Percentiles rank a stretch among this genome's conserved stretches.
phyloP scores from a whole-genome alignment of 2,113 vertebrate species.

The Puma concolor region DNA sequence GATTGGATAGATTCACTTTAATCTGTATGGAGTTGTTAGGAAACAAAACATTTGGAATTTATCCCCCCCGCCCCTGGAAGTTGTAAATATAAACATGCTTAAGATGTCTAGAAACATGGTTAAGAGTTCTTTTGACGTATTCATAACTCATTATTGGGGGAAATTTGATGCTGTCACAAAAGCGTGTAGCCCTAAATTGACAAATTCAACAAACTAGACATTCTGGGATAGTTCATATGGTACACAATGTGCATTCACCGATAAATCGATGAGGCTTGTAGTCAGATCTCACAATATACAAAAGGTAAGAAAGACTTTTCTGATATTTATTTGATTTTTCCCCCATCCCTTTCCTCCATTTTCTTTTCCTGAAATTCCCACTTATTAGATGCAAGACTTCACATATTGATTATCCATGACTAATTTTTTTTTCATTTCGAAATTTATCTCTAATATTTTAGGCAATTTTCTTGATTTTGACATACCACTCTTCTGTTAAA shows the following conservation, averaged over 20 bases:
- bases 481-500: not conserved
- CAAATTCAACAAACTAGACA: not conserved
- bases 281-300: not conserved
- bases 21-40: not conserved
- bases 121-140: not conserved
- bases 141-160: not conserved
- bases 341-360: not conserved
- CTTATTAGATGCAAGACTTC: not conserved
- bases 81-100: not conserved
- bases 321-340: not conserved
- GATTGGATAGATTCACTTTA: not conserved
- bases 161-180: not conserved
- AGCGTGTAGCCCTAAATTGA: not conserved
- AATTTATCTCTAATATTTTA: not conserved
- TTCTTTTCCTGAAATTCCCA: not conserved
- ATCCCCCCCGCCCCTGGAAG: not conserved
- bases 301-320: not conserved
- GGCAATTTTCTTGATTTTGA: not conserved
- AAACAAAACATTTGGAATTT: not conserved
- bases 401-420: not conserved
- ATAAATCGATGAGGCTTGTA: not conserved
- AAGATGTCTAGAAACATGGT: not conserved
- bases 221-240: not conserved
- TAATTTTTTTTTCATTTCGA: not conserved
- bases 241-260: not conserved